Evolutionary conservation across 2,888 invertebrate genomes (phyloP).

Genomic region (Antheraea assamensis): DNA sequence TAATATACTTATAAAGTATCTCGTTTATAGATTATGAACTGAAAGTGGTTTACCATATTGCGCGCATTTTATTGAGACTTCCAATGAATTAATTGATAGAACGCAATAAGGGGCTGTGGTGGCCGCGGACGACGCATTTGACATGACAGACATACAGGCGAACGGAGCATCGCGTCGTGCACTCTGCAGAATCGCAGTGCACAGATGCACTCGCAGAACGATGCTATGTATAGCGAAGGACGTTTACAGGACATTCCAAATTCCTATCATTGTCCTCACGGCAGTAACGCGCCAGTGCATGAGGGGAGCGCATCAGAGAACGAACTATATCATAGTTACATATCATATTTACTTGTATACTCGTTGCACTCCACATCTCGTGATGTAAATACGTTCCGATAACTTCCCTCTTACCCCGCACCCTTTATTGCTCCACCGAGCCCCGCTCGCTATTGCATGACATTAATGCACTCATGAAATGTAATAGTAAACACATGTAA

Average conservation of each 20-base stretch:
- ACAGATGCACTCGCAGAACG: background rate
- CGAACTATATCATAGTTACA: no score
- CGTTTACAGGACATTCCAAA: slow-evolving; percentile 6
- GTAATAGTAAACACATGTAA: slow-evolving; percentile 16
- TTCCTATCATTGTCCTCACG: slow-evolving; percentile 5
- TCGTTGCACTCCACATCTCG: background rate
- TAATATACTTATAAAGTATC: no score
- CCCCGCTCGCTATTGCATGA: background rate
- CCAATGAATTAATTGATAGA: no score
- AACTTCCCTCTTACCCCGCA: background rate
- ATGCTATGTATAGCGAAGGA: slow-evolving; percentile 15
- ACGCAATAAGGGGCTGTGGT: no score
- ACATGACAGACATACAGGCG: no score
- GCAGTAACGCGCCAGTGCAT: background rate
- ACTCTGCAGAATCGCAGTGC: background rate
- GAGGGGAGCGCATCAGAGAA: background rate
- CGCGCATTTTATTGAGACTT: no score
- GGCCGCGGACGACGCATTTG: no score
- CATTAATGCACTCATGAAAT: background rate
- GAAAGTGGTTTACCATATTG: no score
- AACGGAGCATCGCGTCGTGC: background rate
- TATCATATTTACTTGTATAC: background rate
- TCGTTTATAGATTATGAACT: no score
- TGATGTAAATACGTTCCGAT: background rate
- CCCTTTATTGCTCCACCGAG: background rate